A percentile compares a stretch with the other conserved stretches of the same genome.
phyloP scores from a whole-genome alignment of 2,113 vertebrate species.

The Rhabdomys dilectus region DNA sequence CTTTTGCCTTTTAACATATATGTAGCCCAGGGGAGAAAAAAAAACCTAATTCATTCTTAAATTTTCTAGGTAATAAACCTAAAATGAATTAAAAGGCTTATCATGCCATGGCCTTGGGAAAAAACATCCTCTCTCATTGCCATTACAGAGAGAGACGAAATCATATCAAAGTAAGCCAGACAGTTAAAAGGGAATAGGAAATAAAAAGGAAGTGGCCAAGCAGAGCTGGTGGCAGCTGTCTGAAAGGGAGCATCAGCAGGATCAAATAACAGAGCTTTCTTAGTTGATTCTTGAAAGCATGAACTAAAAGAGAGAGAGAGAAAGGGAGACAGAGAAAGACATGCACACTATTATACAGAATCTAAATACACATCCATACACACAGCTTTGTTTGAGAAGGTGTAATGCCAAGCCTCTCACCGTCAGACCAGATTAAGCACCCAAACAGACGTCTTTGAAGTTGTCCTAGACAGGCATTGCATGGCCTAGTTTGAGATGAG shows the following conservation, averaged over 20 bases:
- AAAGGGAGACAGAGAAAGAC: slow-evolving; percentile 49
- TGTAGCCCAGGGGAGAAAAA: slow-evolving; percentile 69
- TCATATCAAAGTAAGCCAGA: slow-evolving; percentile 89
- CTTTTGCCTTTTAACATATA: slow-evolving; percentile 57
- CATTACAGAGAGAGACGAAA: slow-evolving; percentile 88
- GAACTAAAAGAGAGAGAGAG: slow-evolving; percentile 68
- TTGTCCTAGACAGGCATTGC: not conserved
- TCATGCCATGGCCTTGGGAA: slow-evolving; percentile 86
- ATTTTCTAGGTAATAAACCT: slow-evolving; percentile 83
- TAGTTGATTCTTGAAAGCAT: slow-evolving; percentile 87
- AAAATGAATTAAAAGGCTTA: slow-evolving; percentile 87
- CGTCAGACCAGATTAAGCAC: slow-evolving; percentile 65
- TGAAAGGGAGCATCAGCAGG: slow-evolving; percentile 86
- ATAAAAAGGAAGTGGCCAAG: slow-evolving; percentile 90
- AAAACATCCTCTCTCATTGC: slow-evolving; percentile 87
- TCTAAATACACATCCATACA: slow-evolving; percentile 62
- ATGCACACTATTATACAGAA: slow-evolving; percentile 79
- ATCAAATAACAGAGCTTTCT: slow-evolving; percentile 88
- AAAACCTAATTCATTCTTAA: slow-evolving; percentile 75
- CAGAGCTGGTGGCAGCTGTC: slow-evolving; percentile 88
- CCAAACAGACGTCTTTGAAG: slow-evolving; percentile 70
- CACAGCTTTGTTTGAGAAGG: slow-evolving; percentile 35
- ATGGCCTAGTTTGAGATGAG: slow-evolving; percentile 52
- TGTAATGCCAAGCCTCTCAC: slow-evolving; percentile 1
- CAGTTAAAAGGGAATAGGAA: slow-evolving; percentile 92